Evolutionary conservation across 2,888 invertebrate species (phyloP), one percentile per base, ranked within the genome.

Genomic region (Lapara coniferarum): DNA sequence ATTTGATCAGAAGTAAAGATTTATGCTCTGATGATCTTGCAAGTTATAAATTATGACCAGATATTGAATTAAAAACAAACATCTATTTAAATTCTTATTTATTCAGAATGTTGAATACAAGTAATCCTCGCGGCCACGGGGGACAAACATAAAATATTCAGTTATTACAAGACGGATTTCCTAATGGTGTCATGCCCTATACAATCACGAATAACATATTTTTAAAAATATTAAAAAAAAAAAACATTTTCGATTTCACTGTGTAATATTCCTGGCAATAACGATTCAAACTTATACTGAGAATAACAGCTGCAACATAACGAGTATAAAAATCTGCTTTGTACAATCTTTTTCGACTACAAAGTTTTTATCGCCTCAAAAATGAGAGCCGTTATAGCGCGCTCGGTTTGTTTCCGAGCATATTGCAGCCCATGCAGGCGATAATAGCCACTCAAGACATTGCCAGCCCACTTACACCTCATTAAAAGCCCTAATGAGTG

Each of bases 291-390:
- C 59, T 63, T 19, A 30, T 13, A 25, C 16, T 63, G 16, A 63
- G 46, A 16, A 63, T 19, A 49, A 63, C 19, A 63, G 46, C 59
- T 57, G 57, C 37, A 63, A 63, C 59, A 63, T 63, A 30, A 58
- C 44, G 12, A 63, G 59, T 37, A 16, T 63, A 63, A 63, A 63
- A 63, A 63, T 63, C 59, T 63, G 46, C 46, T 44, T 10, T n/a
- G 59, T 16, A 63, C 59, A 63, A 63, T 63, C 59, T 46, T 49
- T 63, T 63, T 63, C 63, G 49, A 49, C 49, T 63, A 7, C 19
- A 63, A 59, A 59, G 63, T 49, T 63, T 63, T 63, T 63, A 63
- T 63, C 63, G 63, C 19, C 63, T 49, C 19, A 63, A 63, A 63
- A 63, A 59, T 59, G 49, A 63, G 63, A 16, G 63, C 63, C 7